Evolutionary conservation across 2,113 vertebrate species (phyloP).

Genomic region (Calidris pugnax): DNA sequence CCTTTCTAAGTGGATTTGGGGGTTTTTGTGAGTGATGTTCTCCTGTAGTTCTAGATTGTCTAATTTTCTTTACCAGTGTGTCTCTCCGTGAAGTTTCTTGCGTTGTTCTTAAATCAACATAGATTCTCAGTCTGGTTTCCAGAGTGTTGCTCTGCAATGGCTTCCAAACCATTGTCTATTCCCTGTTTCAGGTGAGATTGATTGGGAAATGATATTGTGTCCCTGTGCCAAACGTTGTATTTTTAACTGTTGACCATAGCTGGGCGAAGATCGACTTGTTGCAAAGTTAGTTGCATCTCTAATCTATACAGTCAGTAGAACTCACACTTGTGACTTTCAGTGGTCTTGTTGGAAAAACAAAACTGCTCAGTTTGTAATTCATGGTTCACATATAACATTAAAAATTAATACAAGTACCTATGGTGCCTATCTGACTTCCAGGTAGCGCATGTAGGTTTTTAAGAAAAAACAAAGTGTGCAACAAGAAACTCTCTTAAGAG

Average conservation of each 20-base stretch:
- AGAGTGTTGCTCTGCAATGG: neutral
- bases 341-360: neutral
- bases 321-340: neutral
- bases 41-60: neutral
- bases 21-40: rapidly evolving
- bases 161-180: neutral
- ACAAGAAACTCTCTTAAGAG: neutral
- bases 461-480: neutral
- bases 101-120: neutral
- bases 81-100: neutral
- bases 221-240: neutral
- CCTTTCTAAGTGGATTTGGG: neutral
- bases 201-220: neutral
- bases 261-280: neutral
- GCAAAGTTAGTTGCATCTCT: neutral
- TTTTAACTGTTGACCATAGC: neutral
- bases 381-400: neutral
- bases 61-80: neutral
- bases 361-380: neutral
- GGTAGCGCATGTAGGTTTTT: neutral
- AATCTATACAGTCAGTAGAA: neutral
- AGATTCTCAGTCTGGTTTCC: neutral
- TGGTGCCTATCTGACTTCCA: neutral
- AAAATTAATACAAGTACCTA: neutral
- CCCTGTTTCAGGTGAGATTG: neutral